Percentiles rank a stretch among this genome's conserved stretches.
Conservation (phyloP, 2,113 vertebrate species). For the Setophaga coronata region DNA sequence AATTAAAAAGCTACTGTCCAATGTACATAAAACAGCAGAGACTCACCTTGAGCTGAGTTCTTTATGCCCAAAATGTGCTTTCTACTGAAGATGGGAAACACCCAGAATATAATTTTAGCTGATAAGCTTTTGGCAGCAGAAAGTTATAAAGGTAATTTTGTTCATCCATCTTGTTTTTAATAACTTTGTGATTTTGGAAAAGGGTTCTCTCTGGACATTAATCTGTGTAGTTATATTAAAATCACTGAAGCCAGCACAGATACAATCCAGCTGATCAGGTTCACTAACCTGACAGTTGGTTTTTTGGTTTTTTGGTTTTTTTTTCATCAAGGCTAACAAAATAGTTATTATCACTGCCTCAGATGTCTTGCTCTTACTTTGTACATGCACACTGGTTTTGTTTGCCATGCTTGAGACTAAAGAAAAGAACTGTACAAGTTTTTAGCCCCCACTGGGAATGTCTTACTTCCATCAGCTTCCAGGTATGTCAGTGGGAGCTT, state of each 20-base stretch:
- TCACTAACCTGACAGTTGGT: not conserved
- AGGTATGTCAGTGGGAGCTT: not conserved
- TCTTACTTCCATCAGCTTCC: not conserved
- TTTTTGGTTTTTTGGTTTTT: no score
- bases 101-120: not conserved
- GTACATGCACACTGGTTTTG: not conserved
- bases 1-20: conserved; percentile 18
- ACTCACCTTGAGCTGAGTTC: conserved; percentile 7
- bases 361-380: not conserved
- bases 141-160: not conserved
- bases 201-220: not conserved
- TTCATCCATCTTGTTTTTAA: not conserved
- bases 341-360: not conserved
- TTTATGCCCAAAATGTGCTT: not conserved
- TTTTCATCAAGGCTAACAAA: not conserved
- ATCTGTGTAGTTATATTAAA: conserved; percentile 20
- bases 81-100: not conserved
- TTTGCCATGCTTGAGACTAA: not conserved
- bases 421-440: not conserved
- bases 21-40: not conserved
- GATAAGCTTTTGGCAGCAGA: conserved; percentile 2
- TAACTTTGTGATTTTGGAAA: not conserved
- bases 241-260: not conserved
- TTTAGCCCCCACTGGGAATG: not conserved
- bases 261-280: not conserved